Percentiles rank a stretch among this genome's conserved stretches.
These are phyloP conservation scores for Drosophila repletoides DNA, from an alignment of 1,140 invertebrate genomes.

Conservation along the genomic window DNA sequence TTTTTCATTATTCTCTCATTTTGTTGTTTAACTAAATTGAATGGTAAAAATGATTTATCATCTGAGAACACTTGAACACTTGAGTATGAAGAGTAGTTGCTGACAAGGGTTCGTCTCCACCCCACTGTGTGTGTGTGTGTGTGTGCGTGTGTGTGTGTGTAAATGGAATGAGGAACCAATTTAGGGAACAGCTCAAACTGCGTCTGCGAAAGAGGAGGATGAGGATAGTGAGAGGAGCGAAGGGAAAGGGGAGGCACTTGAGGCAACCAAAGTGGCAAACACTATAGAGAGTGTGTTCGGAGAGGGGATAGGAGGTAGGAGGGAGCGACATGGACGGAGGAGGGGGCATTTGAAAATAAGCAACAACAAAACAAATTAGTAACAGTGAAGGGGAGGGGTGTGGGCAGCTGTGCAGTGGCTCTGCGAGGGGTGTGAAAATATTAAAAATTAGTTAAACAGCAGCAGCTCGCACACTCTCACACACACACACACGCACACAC, in stretches of 20 bases:
- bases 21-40: not conserved
- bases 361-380: constrained; percentile 35
- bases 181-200: constrained; percentile 49
- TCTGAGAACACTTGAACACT: constrained; percentile 55
- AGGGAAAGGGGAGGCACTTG: constrained; percentile 10
- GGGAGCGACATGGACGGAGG: not conserved
- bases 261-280: constrained; percentile 29
- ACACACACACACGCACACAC: not conserved
- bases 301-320: not conserved
- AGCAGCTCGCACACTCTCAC: not conserved
- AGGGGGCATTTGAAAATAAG: constrained; percentile 65
- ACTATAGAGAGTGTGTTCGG: not conserved
- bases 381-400: not conserved
- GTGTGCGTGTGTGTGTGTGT: constrained; percentile 48
- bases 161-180: constrained; percentile 72
- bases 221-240: not conserved
- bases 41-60: constrained; percentile 64
- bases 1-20: not conserved
- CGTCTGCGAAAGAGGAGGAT: no score
- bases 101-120: constrained; percentile 28
- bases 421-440: constrained; percentile 43
- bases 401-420: no score
- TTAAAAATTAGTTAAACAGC: constrained; percentile 9
- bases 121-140: constrained; percentile 37
- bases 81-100: constrained; percentile 24